Percentiles rank a stretch among this genome's conserved stretches.
Conservation (phyloP, 2,797 vertebrate genomes). For the Pogoniulus pusillus region DNA sequence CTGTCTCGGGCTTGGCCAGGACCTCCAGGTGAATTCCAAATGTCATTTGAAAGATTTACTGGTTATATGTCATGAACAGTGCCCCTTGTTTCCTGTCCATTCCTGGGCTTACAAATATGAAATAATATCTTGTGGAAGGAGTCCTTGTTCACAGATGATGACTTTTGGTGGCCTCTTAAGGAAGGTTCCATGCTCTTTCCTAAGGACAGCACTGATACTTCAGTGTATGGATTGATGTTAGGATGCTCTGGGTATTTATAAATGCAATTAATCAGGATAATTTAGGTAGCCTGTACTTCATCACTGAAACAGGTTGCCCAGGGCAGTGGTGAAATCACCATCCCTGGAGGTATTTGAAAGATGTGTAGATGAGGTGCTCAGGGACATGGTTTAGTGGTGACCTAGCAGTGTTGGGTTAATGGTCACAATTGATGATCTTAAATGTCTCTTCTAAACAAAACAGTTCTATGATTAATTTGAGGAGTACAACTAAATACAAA, state of each 20-base stretch:
- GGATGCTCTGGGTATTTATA: background rate
- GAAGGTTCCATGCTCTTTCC: background rate
- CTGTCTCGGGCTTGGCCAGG: background rate
- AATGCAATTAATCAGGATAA: background rate
- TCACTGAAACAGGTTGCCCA: too few species aligned
- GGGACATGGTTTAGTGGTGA: too few species aligned
- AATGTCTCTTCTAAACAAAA: too few species aligned
- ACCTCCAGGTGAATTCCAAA: conserved; percentile 19
- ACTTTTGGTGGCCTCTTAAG: background rate
- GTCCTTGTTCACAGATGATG: background rate
- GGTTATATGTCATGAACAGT: background rate
- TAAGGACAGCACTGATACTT: background rate
- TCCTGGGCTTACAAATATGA: background rate
- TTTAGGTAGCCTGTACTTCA: background rate
- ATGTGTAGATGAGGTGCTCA: too few species aligned
- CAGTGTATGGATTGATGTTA: background rate
- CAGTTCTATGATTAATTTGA: background rate
- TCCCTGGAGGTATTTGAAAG: too few species aligned
- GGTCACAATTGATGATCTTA: too few species aligned
- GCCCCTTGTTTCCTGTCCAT: background rate
- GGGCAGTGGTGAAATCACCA: too few species aligned
- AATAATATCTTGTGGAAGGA: background rate
- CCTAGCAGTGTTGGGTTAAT: too few species aligned
- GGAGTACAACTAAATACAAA: background rate
- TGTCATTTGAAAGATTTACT: background rate